Evolutionary conservation across 2,113 vertebrate genomes (phyloP).

Genomic region (Myxocyprinus asiaticus): DNA sequence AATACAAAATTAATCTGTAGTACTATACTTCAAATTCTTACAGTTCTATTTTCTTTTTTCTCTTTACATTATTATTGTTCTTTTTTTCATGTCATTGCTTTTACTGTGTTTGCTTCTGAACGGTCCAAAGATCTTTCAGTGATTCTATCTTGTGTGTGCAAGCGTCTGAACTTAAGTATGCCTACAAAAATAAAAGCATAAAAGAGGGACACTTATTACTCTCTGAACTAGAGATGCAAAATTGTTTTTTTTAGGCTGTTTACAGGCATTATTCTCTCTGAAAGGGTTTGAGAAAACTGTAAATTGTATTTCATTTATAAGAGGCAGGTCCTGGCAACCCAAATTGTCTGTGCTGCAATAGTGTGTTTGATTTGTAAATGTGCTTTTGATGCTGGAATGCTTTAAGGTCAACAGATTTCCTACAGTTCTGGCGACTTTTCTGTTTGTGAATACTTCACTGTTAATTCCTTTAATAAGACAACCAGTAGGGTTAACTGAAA

Average conservation of each 20-base stretch:
- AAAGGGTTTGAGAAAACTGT: neutral
- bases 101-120: constrained; percentile 77
- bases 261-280: neutral
- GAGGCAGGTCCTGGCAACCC: neutral
- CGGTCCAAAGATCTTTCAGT: constrained; percentile 71
- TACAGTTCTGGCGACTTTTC: neutral
- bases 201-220: constrained; percentile 25
- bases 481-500: neutral
- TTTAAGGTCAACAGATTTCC: constrained; percentile 25
- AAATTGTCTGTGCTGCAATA: neutral
- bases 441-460: constrained; percentile 2
- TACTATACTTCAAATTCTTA: constrained; percentile 91
- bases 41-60: constrained; percentile 67
- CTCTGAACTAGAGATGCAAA: constrained; percentile 6
- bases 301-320: too few species aligned
- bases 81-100: constrained; percentile 71
- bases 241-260: neutral
- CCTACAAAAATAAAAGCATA: constrained; percentile 21
- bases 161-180: neutral
- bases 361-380: constrained; percentile 11
- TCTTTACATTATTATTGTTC: constrained; percentile 80
- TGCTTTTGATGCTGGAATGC: constrained; percentile 29
- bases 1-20: constrained; percentile 99
- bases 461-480: neutral
- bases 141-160: constrained; percentile 37